Conservation (phyloP, 1,140 invertebrate species). For the Drosophila sechellia region DNA sequence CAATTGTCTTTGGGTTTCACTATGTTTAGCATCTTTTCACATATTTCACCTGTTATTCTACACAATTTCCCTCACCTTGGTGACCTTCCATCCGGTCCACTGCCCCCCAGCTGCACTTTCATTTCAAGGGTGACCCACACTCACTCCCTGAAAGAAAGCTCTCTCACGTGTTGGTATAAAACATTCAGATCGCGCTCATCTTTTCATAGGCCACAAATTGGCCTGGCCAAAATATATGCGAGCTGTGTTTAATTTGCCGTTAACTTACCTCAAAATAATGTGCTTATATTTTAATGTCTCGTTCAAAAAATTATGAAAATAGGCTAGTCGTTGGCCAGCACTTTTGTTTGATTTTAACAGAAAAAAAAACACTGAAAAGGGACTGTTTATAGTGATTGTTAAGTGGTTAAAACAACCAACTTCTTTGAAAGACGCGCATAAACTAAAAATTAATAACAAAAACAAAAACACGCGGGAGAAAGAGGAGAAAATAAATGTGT, state of each 20-base stretch:
- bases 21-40: no score
- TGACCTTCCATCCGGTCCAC: conserved; percentile 40
- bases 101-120: conserved; percentile 38
- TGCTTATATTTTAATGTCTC: background rate
- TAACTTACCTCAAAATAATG: conserved; percentile 12
- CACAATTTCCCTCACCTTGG: conserved; percentile 2
- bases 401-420: conserved; percentile 57
- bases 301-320: background rate
- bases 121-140: conserved; percentile 26
- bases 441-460: conserved; percentile 62
- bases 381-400: conserved; percentile 11
- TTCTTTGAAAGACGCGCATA: conserved; percentile 62
- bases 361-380: conserved; percentile 15
- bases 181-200: conserved; percentile 10
- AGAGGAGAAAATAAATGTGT: conserved; percentile 25
- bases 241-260: conserved; percentile 10
- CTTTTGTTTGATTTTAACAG: conserved; percentile 7
- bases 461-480: conserved; percentile 54
- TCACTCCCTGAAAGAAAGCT: conserved; percentile 8
- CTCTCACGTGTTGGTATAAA: conserved; percentile 6
- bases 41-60: conserved; percentile 19
- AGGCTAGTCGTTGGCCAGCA: background rate
- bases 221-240: background rate
- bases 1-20: no score
- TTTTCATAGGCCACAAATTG: background rate